Percentiles rank a stretch among this genome's conserved stretches.
phyloP scores from a whole-genome alignment of 2,113 vertebrate genomes.

The Salvelinus namaycush region DNA sequence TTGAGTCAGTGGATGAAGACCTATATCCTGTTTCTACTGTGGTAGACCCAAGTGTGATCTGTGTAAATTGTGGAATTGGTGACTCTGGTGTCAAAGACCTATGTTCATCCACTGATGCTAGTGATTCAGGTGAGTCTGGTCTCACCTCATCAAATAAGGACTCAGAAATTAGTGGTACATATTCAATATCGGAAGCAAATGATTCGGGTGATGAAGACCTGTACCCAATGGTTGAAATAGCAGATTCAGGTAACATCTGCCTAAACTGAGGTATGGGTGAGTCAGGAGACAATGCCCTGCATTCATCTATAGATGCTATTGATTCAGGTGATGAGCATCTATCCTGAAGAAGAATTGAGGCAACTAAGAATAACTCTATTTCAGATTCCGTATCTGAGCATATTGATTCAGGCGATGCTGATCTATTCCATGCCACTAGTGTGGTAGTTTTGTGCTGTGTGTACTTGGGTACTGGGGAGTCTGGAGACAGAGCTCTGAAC shows the following conservation, averaged over 20 bases:
- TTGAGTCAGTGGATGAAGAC: constrained; percentile 56
- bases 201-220: constrained; percentile 58
- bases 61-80: constrained; percentile 49
- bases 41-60: neutral
- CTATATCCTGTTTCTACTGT: constrained; percentile 40
- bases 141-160: constrained; percentile 16
- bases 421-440: neutral
- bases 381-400: neutral
- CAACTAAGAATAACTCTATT: neutral
- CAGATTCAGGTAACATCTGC: neutral
- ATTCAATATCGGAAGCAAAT: constrained; percentile 26
- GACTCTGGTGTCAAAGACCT: constrained; percentile 51
- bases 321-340: constrained; percentile 45
- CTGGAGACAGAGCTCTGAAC: constrained; percentile 15
- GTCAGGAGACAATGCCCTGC: constrained; percentile 19
- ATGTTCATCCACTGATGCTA: constrained; percentile 43
- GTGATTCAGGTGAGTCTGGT: constrained; percentile 46
- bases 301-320: constrained; percentile 15
- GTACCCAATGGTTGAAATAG: constrained; percentile 32
- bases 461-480: constrained; percentile 48
- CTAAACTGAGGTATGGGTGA: no score
- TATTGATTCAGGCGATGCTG: neutral
- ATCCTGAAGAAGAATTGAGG: neutral
- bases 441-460: neutral
- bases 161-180: neutral